Evolutionary conservation across 2,797 vertebrate genomes (phyloP), one percentile per base, ranked within the genome.

Genomic region (Gambelia wislizenii): DNA sequence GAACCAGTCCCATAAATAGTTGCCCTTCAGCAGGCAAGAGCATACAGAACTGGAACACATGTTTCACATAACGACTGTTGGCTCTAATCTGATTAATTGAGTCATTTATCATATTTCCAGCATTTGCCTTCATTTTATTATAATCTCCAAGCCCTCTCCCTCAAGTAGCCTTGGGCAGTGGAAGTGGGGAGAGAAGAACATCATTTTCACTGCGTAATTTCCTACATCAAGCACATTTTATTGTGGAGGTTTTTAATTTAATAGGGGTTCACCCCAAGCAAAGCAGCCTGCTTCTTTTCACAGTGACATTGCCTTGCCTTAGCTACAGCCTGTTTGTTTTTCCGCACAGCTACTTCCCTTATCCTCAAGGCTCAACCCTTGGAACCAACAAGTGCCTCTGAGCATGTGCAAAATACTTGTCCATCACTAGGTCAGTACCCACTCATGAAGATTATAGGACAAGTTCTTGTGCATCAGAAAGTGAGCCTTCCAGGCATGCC

Each of bases 1-100:
- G 95, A 96, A 96, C 91, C 85, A 8, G 78, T 93, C 96, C 95
- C 92, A 86, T 94, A 96, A 97, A 97, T 96, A 97, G 95, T 88
- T 92, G 36, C 84, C 30, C 86, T 84, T 49, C 81, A 91, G 90
- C 88, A 89, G 13, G 84, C 91, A 91, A 89, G 79, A 94, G 94
- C 91, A 90, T 83, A 54, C 49, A 79, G 87, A 93, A 89, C 78
- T 27, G 89, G 89, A 95, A 92, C 95, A 96, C 96, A 92, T 96
- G 96, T 95, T 94, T 93, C 92, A 7, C 89, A 22, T 54, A 92
- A 81, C n/a, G 25, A 94, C 96, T 95, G 94, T 86, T 91, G 91
- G 93, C 91, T 91, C 91, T 90, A 76, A 95, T 94, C 89, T 76
- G 89, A 89, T 88, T 91, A 93, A 93, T 85, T 64, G 95, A 96